Base-by-base conservation (phyloP, 2,888 invertebrate genomes). In the Fragum whitleyi region DNA sequence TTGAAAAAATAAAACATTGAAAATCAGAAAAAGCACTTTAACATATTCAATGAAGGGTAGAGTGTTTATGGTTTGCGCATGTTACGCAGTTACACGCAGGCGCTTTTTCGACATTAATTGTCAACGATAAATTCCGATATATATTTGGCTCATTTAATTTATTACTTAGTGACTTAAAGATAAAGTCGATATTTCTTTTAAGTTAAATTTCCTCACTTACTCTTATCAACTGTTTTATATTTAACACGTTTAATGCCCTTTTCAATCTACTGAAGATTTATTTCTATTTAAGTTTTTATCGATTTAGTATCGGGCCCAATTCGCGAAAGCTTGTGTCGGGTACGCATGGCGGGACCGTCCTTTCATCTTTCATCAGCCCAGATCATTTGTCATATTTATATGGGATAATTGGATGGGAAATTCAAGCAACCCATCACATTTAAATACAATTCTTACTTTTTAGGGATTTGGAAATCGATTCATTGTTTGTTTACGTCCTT, bases 71-170 rank as follows among this genome's bases (percentile, higher is more conserved):
- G 47, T 42, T 65, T 23, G 65, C 16, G 59, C 57, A 77, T 76
- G 77, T 81, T 76, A 76, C 84, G 61, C 75, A 39, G 65, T 79
- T 78, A 78, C 78, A 81, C 78, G 71, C 79, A 77, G 77, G 57
- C 72, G 68, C 47, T 16, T 59, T 61, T n/a, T 29, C 42, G 70
- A 76, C 28, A 51, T 77, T 79, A 68, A 78, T 53, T 14, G 61
- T 57, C 6, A 16, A 0, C 32, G 81, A 78, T 81, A 78, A 55
- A 75, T 81, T 42, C 78, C 72, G 75, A 75, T 76, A 70, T 67
- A 77, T 59, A 74, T 76, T 57, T 69, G 79, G 42, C 79, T 83
- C 83, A 83, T 84, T 84, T 81, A 76, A 74, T 81, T 81, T 78
- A 81, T 74, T 57, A 70, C 62, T 57, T 21, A 47, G 28, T 71